phyloP scores from a whole-genome alignment of 2,113 vertebrate species.

The Osmerus mordax region DNA sequence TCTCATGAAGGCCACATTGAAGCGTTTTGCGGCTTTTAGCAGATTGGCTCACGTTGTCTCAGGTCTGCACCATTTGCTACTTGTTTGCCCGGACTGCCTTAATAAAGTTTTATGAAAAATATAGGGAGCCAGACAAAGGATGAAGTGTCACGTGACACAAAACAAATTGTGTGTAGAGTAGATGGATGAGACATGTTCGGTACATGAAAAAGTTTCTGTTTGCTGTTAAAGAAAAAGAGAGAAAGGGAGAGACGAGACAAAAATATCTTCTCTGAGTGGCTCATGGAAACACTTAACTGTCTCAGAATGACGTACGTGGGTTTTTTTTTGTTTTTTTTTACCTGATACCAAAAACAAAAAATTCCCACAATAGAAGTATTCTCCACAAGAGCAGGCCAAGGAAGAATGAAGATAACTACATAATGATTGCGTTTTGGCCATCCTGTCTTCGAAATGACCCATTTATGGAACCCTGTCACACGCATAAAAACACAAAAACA shows the following conservation, averaged over 20 bases:
- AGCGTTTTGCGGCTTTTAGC: conserved; percentile 79
- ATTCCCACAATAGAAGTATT: too few species aligned
- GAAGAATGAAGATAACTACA: too few species aligned
- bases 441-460: too few species aligned
- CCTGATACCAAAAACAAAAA: too few species aligned
- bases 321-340: too few species aligned
- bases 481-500: too few species aligned
- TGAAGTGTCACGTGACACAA: neutral
- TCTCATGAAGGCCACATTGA: conserved; percentile 90
- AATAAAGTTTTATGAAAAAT: conserved; percentile 56
- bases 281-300: conserved; percentile 26
- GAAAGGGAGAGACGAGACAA: neutral
- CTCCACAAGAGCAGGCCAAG: too few species aligned
- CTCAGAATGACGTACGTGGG: neutral
- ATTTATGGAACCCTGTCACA: too few species aligned
- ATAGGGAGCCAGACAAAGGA: conserved; percentile 18
- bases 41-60: conserved; percentile 66
- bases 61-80: conserved; percentile 69
- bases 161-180: conserved; percentile 9
- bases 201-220: conserved; percentile 2
- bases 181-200: conserved; percentile 6
- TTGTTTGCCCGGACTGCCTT: conserved; percentile 63
- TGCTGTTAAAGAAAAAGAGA: conserved; percentile 11
- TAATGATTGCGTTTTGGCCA: too few species aligned
- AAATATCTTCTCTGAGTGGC: conserved; percentile 11